Conservation (phyloP, 64 coral and sea anemone genomes). For the Stichodactyla mertensii region DNA sequence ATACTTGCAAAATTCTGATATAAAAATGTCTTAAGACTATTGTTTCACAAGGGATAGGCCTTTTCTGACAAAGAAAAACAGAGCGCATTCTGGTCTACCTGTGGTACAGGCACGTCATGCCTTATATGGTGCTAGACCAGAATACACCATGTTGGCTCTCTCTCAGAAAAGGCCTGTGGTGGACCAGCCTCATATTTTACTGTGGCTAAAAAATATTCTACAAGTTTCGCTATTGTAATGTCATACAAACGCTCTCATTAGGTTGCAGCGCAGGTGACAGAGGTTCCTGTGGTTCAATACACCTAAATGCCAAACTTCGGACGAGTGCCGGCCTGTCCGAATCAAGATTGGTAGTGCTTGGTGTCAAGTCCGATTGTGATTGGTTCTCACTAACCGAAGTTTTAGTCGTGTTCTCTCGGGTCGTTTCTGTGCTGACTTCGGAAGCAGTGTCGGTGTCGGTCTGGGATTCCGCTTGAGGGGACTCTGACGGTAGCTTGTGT, state of each 20-base stretch:
- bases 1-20: background rate
- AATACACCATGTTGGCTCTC: background rate
- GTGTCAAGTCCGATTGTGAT: background rate
- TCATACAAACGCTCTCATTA: background rate
- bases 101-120: no score
- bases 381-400: background rate
- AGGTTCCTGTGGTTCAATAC: background rate
- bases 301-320: conserved; percentile 72
- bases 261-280: background rate
- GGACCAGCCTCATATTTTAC: background rate
- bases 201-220: background rate
- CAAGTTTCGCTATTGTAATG: background rate
- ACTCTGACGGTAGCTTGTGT: conserved; percentile 12
- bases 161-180: background rate
- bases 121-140: no score
- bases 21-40: background rate
- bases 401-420: conserved; percentile 30
- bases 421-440: conserved; percentile 42
- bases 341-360: background rate
- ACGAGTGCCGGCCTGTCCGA: conserved; percentile 68
- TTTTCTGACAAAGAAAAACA: background rate
- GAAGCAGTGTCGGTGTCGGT: conserved; percentile 54
- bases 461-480: conserved; percentile 26
- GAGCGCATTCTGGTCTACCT: background rate
- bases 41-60: background rate